phyloP scores from a whole-genome alignment of 92 coral and sea anemone species.

The Epizoanthus scotinus region DNA sequence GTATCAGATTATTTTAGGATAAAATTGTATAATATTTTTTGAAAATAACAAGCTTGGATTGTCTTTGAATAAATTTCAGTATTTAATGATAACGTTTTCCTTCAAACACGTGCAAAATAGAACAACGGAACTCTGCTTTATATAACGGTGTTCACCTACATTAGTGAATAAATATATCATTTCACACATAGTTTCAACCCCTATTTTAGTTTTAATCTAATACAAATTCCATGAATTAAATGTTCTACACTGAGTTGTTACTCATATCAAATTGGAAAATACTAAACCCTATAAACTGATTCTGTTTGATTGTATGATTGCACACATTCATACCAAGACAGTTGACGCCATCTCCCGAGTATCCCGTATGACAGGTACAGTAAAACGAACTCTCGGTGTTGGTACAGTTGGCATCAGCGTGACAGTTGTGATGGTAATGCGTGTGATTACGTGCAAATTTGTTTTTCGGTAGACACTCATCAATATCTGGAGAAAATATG shows the following conservation, averaged over 20 bases:
- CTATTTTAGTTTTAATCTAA: no score
- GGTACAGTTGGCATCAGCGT: slow-evolving; percentile 71
- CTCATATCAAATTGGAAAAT: not conserved
- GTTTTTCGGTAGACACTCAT: slow-evolving; percentile 6
- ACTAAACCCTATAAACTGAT: not conserved
- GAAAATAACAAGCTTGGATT: no score
- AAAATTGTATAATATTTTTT: no score
- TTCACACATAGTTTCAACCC: no score
- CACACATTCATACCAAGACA: slow-evolving; percentile 64
- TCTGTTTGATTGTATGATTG: not conserved
- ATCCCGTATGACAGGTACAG: slow-evolving; percentile 83
- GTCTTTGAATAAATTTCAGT: no score
- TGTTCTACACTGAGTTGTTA: not conserved
- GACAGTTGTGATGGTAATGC: slow-evolving; percentile 61
- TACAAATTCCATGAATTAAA: no score
- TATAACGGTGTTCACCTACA: no score
- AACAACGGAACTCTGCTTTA: no score
- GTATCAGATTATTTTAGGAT: no score
- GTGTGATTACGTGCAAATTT: not conserved
- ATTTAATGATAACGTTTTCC: no score
- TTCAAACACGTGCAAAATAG: no score
- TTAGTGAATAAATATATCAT: no score
- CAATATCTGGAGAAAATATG: not conserved
- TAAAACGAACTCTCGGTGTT: slow-evolving; percentile 72
- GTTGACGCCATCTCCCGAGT: slow-evolving; percentile 71